Evolutionary conservation across 2,113 vertebrate genomes (phyloP), one percentile per base, ranked within the genome.

Genomic region (Scalopus aquaticus): DNA sequence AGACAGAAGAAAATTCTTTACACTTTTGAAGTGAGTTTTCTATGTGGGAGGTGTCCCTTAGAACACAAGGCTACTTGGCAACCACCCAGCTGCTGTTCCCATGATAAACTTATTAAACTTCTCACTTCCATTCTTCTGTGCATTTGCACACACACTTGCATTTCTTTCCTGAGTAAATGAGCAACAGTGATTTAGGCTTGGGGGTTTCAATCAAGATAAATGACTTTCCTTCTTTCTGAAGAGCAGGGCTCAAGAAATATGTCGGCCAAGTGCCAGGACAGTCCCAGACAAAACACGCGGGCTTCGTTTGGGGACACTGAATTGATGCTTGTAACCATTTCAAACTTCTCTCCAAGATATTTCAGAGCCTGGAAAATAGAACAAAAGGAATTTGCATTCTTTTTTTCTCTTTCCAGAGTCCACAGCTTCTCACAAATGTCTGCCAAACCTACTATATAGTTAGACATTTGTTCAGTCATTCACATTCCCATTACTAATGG

Each of bases 301-400:
- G 80, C 84, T 97, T 96, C 90, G 80, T 89, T 87, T 89, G 13
- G 89, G 91, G 89, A 96, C 95, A 96, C 22, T 69, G 94, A 95
- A 95, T 95, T 97, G 96, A 97, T 96, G 74, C 74, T 93, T 93
- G 76, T 95, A 96, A 94, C 86, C 76, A 84, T 95, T 96, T 94
- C 89, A 97, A 44, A 96, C 83, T 76, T 96, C 83, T 93, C 76
- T 95, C 80, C 30, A 91, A 90, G 93, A 94, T 91, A 96, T 91
- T 93, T 91, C 80, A 65, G 79, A 91, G 90, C 77, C 91, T 91
- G n/a, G 83, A 91, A 96, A 95, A 93, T 42, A 81, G 87, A 97
- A 95, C 82, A 93, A 96, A 96, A 96, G 76, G 76, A 95, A 97
- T 96, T 90, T 92, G 19, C n/a, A 56, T 95, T 95, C 74, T 76